A percentile compares a stretch with the other conserved stretches of the same genome.
Conservation (phyloP, 1,140 invertebrate genomes). For the Zaprionus africanus region DNA sequence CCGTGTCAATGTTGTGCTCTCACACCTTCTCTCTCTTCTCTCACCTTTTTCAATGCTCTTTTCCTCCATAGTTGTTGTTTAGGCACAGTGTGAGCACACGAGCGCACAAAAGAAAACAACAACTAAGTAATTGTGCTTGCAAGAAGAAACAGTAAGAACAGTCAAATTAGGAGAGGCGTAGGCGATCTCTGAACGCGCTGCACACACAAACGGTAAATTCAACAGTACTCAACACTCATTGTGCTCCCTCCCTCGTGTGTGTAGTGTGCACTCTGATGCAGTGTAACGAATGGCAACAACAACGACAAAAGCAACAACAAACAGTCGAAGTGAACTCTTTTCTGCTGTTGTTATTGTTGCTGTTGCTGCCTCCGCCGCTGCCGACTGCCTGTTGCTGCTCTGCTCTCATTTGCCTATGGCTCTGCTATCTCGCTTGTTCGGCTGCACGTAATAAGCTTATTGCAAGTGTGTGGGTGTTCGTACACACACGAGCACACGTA, state of each 20-base stretch:
- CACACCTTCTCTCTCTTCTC: neutral
- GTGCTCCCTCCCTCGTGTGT: neutral
- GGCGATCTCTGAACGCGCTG: conserved; percentile 13
- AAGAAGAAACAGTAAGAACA: conserved; percentile 45
- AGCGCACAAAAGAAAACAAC: conserved; percentile 18
- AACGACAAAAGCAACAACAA: conserved; percentile 23
- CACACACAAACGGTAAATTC: conserved; percentile 13
- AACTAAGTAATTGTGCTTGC: conserved; percentile 27
- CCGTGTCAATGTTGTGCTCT: conserved; percentile 54
- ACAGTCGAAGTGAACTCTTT: conserved; percentile 43
- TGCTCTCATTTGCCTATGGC: conserved; percentile 38
- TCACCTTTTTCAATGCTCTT: neutral
- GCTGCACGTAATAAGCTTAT: conserved; percentile 66
- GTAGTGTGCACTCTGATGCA: conserved; percentile 44
- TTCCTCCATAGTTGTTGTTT: conserved; percentile 28
- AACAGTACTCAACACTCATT: neutral
- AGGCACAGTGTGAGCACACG: conserved; percentile 47
- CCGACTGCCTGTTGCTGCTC: conserved; percentile 63
- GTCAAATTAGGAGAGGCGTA: conserved; percentile 8
- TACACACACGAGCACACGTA: conserved; percentile 16
- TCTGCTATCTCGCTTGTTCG: conserved; percentile 35
- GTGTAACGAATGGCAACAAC: conserved; percentile 39
- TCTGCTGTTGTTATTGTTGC: conserved; percentile 20
- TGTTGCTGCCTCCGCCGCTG: conserved; percentile 9
- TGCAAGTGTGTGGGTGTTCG: conserved; percentile 53